Percentiles rank a stretch among this genome's conserved stretches.
phyloP scores from a whole-genome alignment of 1,140 invertebrate species.

The Thalassaphorura encarpata region DNA sequence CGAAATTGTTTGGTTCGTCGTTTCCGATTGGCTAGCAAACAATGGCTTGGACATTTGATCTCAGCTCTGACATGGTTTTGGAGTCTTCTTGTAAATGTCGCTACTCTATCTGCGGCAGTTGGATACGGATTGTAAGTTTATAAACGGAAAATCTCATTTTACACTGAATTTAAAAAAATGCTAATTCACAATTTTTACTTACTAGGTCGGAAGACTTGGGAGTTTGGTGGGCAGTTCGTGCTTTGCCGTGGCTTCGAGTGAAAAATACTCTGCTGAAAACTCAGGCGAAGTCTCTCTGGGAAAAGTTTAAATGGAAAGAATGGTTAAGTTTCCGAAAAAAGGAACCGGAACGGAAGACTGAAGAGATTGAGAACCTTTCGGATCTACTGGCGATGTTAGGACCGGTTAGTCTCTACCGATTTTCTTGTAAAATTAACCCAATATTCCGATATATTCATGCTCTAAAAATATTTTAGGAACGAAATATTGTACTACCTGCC shows the following conservation, averaged over 20 bases:
- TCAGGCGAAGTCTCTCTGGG: background rate
- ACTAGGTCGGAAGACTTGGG: slow-evolving; percentile 20
- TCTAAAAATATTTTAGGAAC: too few species aligned
- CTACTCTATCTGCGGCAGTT: slow-evolving; percentile 20
- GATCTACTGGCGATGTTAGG: slow-evolving; percentile 38
- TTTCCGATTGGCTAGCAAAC: slow-evolving; percentile 8
- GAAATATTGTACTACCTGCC: slow-evolving; percentile 71
- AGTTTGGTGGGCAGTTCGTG: slow-evolving; percentile 20
- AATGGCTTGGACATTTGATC: slow-evolving; percentile 24
- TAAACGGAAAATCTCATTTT: too few species aligned
- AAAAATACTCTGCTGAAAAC: background rate
- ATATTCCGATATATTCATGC: too few species aligned
- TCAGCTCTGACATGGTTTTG: slow-evolving; percentile 29
- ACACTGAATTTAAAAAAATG: too few species aligned
- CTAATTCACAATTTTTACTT: too few species aligned
- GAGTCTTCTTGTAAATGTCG: slow-evolving; percentile 23
- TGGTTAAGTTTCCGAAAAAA: slow-evolving; percentile 2
- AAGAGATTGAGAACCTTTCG: slow-evolving; percentile 6
- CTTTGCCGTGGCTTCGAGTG: slow-evolving; percentile 12
- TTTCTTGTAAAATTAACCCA: too few species aligned
- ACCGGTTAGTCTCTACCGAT: too few species aligned
- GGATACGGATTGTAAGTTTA: slow-evolving; percentile 21
- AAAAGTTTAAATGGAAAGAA: slow-evolving; percentile 9
- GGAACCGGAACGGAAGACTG: background rate
- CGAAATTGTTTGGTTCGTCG: slow-evolving; percentile 19